Conservation (phyloP, 2,888 invertebrate genomes). For the Ichneumoninae sp. region DNA sequence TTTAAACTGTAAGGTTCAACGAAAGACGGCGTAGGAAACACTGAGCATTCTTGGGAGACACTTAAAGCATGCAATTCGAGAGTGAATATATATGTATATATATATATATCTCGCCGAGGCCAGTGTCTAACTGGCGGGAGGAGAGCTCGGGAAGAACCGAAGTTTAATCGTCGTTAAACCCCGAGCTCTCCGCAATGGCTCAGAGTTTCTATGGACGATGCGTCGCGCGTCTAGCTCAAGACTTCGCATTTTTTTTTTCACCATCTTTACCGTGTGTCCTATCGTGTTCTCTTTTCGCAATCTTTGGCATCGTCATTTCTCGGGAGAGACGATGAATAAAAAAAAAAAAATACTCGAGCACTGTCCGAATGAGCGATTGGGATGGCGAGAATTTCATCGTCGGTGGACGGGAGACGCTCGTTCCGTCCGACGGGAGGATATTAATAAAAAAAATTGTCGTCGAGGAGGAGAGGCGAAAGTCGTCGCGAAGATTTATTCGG, state of each 20-base stretch:
- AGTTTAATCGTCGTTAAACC: slow-evolving; percentile 28
- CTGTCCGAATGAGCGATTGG: slow-evolving; percentile 41
- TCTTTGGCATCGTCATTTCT: slow-evolving; percentile 28
- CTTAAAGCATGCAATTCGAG: slow-evolving; percentile 84
- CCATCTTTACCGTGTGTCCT: neutral
- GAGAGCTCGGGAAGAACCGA: slow-evolving; percentile 23
- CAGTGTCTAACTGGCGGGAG: slow-evolving; percentile 33
- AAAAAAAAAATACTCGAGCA: slow-evolving; percentile 26
- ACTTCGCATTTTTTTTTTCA: slow-evolving; percentile 14
- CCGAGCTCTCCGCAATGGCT: slow-evolving; percentile 31
- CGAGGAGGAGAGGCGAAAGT: slow-evolving; percentile 28
- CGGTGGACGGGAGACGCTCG: neutral
- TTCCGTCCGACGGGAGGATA: neutral
- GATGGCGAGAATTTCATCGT: slow-evolving; percentile 41
- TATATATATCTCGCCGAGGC: slow-evolving; percentile 72
- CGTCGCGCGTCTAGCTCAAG: neutral
- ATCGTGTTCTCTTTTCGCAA: slow-evolving; percentile 7
- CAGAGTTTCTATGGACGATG: slow-evolving; percentile 24
- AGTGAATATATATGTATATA: slow-evolving; percentile 76
- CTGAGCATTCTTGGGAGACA: slow-evolving; percentile 84
- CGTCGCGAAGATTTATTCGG: slow-evolving; percentile 4
- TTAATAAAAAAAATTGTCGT: neutral
- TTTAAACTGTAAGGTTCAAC: slow-evolving; percentile 72
- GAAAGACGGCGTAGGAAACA: slow-evolving; percentile 82
- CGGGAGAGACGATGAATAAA: slow-evolving; percentile 18